A percentile compares a stretch with the other conserved stretches of the same genome.
phyloP scores from a whole-genome alignment of 2,113 vertebrate species.

The Todiramphus saurophagus region DNA sequence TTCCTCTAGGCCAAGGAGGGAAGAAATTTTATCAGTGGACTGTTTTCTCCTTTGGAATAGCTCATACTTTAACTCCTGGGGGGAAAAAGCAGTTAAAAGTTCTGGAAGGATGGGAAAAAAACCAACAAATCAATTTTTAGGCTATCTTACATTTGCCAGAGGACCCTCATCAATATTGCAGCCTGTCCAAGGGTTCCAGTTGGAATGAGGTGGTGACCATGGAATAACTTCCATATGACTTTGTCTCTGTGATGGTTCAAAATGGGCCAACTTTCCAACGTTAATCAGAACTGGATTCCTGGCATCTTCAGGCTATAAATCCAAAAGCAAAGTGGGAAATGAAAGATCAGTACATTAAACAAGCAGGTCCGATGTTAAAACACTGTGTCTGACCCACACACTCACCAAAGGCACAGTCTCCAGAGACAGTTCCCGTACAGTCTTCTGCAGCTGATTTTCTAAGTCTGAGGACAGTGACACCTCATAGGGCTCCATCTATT shows the following conservation, averaged over 20 bases:
- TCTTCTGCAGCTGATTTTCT: constrained; percentile 76
- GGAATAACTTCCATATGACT: constrained; percentile 86
- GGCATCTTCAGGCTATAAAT: constrained; percentile 80
- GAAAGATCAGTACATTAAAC: neutral
- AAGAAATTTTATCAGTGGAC: neutral
- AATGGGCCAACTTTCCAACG: constrained; percentile 88
- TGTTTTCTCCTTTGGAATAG: neutral
- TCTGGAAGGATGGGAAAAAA: neutral
- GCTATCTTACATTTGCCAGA: constrained; percentile 78
- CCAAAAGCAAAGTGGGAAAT: neutral
- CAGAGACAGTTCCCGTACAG: constrained; percentile 83
- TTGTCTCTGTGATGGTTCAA: constrained; percentile 90
- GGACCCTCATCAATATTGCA: constrained; percentile 98
- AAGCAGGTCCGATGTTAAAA: neutral
- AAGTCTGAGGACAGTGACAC: constrained; percentile 83
- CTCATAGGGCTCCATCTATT: constrained; percentile 86
- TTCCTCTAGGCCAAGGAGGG: neutral
- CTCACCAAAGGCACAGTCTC: constrained; percentile 76
- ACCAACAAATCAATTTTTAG: neutral
- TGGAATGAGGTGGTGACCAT: constrained; percentile 96
- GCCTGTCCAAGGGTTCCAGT: constrained; percentile 99
- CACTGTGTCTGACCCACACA: neutral
- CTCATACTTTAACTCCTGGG: neutral
- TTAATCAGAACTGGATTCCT: constrained; percentile 78
- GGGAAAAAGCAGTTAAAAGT: neutral